A percentile compares a stretch with the other conserved stretches of the same genome.
Evolutionary conservation across 2,797 vertebrate species (phyloP).

Genomic region (Brachymystax lenok): DNA sequence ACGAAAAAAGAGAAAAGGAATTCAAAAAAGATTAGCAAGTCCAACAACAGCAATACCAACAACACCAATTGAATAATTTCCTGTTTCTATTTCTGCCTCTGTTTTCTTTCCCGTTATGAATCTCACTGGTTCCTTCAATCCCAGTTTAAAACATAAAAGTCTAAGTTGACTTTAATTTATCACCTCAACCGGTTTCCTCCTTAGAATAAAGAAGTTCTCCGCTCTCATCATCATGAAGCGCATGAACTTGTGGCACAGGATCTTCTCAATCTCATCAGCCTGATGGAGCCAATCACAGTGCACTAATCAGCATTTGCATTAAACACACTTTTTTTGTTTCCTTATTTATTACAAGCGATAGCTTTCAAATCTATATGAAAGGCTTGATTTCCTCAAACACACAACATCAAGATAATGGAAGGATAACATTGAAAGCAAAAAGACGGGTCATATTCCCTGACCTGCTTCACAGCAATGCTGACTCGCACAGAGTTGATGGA

Average conservation of each 20-base stretch:
- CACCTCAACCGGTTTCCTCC: slow-evolving; percentile 96
- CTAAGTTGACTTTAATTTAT: slow-evolving; percentile 16
- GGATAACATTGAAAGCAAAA: background rate
- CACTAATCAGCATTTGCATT: background rate
- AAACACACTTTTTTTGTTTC: background rate
- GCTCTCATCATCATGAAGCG: slow-evolving; percentile 99
- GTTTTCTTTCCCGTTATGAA: background rate
- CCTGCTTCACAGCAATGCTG: slow-evolving; percentile 99
- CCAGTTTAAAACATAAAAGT: background rate
- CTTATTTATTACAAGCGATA: background rate
- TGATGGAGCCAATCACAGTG: slow-evolving; percentile 45
- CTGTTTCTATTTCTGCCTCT: background rate
- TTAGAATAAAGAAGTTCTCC: slow-evolving; percentile 97
- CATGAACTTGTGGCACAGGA: slow-evolving; percentile 99
- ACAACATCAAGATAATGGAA: background rate
- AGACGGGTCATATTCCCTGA: slow-evolving; percentile 43
- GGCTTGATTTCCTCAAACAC: background rate
- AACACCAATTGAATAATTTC: background rate
- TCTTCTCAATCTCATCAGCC: slow-evolving; percentile 99
- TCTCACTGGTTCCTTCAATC: background rate
- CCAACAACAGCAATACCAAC: background rate
- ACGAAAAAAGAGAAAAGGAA: background rate
- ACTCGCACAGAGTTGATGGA: slow-evolving; percentile 97
- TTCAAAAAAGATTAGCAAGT: background rate
- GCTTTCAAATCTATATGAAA: background rate